These are phyloP conservation scores for Chascanopsetta lugubris DNA, from an alignment of 2,113 vertebrate species.

Conservation along the genomic window DNA sequence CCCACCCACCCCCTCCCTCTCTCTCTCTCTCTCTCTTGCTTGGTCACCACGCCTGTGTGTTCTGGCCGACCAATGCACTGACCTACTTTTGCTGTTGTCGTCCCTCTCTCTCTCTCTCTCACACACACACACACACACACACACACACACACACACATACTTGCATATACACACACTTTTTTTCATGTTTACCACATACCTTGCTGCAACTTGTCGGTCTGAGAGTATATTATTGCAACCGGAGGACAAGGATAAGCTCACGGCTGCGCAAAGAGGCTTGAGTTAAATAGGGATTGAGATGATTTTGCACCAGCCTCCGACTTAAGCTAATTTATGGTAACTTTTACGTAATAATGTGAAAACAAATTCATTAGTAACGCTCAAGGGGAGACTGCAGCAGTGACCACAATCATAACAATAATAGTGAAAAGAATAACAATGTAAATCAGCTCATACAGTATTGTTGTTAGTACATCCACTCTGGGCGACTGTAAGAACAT, in stretches of 20 bases:
- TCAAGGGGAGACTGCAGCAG: not conserved
- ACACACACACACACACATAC: conserved; percentile 35
- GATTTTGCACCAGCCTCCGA: not conserved
- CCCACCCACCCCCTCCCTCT: too few species aligned
- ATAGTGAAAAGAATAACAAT: too few species aligned
- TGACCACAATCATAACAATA: too few species aligned
- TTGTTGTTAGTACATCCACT: too few species aligned
- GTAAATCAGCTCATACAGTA: too few species aligned
- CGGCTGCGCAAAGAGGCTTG: not conserved
- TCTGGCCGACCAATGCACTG: conserved; percentile 70
- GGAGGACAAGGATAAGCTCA: conserved; percentile 15
- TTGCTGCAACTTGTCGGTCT: conserved; percentile 47
- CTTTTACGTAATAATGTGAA: not conserved
- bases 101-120: conserved; percentile 44
- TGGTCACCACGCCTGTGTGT: conserved; percentile 67
- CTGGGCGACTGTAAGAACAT: too few species aligned
- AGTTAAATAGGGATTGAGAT: not conserved
- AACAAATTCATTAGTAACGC: conserved; percentile 3
- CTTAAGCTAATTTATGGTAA: not conserved
- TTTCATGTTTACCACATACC: conserved; percentile 62
- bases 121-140: conserved; percentile 37
- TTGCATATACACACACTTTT: conserved; percentile 40
- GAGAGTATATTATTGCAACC: conserved; percentile 31
- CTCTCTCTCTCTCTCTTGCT: conserved; percentile 7
- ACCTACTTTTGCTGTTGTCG: conserved; percentile 78